Evolutionary conservation across 2,113 vertebrate species (phyloP), one percentile per base, ranked within the genome.

Genomic region (Columba janthina): DNA sequence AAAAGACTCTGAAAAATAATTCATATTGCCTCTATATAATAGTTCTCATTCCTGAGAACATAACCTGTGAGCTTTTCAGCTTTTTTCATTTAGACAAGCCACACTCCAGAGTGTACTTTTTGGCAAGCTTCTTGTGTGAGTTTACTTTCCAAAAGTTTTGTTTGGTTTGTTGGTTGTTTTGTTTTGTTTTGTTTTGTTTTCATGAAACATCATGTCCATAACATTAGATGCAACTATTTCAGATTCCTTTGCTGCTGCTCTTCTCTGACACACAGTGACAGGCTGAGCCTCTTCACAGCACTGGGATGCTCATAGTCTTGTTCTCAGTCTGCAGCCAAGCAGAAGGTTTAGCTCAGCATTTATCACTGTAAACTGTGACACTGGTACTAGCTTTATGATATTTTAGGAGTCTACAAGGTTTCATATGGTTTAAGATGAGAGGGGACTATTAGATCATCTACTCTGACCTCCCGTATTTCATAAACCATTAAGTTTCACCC

Each of bases 391-490:
- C 57, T 93, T 91, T 94, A 91, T 87, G 73, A 81, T 90, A 96
- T 93, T 94, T 89, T 94, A 93, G 53, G 78, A 83, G 56, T 65
- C 88, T 90, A 83, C 3, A 53, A 88, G 75, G 86, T 89, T 94
- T 97, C 93, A 94, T 89, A 93, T 78, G 73, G 84, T 95, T 93
- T 94, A 93, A 97, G 96, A 93, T 95, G 94, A 96, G 83, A 87
- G 60, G 32, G 76, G 65, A 70, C 69, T 93, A 95, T 96, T 94
- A 90, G 95, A 95, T 93, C 90, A 93, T 92, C 83, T 92, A 53
- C 44, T 81, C 73, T 91, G 86, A 92, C 86, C 93, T 90, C 80
- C 42, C 38, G 90, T 95, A 87, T 56, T 94, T 95, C 95, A 94
- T 86, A 93, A 94, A 89, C 89, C 69, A 92, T 92, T 95, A 96